Conservation (phyloP, 2,888 invertebrate species). For the Acanthosepion esculentum region DNA sequence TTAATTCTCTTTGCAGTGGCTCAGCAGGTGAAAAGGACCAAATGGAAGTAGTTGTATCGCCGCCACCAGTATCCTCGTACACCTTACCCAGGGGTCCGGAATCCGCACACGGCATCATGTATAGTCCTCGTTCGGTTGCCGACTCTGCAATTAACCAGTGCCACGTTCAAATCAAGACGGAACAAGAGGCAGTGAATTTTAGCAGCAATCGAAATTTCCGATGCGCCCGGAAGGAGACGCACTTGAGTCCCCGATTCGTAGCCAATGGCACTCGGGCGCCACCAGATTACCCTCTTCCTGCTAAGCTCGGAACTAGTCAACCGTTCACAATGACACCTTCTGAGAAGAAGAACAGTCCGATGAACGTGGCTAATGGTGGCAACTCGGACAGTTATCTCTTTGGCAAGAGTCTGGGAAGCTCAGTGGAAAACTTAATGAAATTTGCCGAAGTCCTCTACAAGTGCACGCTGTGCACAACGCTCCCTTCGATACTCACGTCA, state of each 20-base stretch:
- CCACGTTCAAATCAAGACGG: slow-evolving; percentile 25
- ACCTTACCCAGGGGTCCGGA: neutral
- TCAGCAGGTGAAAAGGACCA: neutral
- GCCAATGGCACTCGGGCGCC: neutral
- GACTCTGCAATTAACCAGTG: slow-evolving; percentile 24
- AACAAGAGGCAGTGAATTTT: neutral
- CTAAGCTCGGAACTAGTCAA: neutral
- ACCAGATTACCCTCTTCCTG: neutral
- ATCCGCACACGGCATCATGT: slow-evolving; percentile 38
- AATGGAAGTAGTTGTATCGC: slow-evolving; percentile 1
- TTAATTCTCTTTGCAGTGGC: neutral
- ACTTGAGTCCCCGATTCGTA: neutral
- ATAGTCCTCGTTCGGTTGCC: neutral
- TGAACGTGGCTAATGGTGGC: neutral
- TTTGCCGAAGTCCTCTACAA: slow-evolving; percentile 69
- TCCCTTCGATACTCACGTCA: slow-evolving; percentile 66
- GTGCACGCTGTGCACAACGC: slow-evolving; percentile 64
- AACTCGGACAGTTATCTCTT: neutral
- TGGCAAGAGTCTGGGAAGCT: neutral
- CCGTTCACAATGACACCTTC: neutral
- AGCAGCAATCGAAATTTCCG: neutral
- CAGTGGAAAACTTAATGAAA: slow-evolving; percentile 57
- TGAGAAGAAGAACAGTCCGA: neutral
- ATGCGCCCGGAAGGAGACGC: neutral
- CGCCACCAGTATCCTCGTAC: slow-evolving; percentile 4